Conservation (phyloP, 2,888 invertebrate species). For the Drymonia ruficornis region DNA sequence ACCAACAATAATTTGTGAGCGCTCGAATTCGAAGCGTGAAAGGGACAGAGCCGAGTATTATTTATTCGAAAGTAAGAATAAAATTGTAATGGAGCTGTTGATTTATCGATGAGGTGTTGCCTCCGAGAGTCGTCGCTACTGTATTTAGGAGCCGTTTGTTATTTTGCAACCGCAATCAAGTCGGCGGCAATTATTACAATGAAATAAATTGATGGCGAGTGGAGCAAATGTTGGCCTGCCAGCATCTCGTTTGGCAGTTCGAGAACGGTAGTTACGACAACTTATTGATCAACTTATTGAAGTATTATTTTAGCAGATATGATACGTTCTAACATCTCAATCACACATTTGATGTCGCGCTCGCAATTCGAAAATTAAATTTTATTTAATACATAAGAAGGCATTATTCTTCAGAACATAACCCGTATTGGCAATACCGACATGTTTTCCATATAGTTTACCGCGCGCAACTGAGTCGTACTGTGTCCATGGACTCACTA, state of each 20-base stretch:
- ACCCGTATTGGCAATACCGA: no score
- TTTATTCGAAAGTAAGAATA: slow-evolving; percentile 72
- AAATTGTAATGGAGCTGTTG: slow-evolving; percentile 75
- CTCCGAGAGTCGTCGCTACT: slow-evolving; percentile 60
- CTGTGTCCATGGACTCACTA: no score
- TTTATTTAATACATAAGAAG: no score
- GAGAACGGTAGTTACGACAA: slow-evolving; percentile 23
- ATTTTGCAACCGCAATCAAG: slow-evolving; percentile 61
- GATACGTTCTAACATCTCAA: no score
- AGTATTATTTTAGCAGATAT: no score
- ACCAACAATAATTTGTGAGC: slow-evolving; percentile 80
- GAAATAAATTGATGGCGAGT: slow-evolving; percentile 63
- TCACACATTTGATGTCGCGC: no score
- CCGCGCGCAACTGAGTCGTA: no score
- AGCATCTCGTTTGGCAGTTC: slow-evolving; percentile 20
- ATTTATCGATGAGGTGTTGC: slow-evolving; percentile 69
- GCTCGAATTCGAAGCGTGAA: slow-evolving; percentile 75
- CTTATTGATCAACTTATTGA: slow-evolving; percentile 1
- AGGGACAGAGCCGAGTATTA: slow-evolving; percentile 62
- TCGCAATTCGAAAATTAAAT: no score
- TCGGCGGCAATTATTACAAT: slow-evolving; percentile 58
- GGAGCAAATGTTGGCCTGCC: slow-evolving; percentile 21
- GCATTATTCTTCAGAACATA: no score
- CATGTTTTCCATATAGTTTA: no score
- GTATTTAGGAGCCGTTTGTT: slow-evolving; percentile 69